Conservation (phyloP, 2,797 vertebrate genomes). For the Dendrocincla fuliginosa region DNA sequence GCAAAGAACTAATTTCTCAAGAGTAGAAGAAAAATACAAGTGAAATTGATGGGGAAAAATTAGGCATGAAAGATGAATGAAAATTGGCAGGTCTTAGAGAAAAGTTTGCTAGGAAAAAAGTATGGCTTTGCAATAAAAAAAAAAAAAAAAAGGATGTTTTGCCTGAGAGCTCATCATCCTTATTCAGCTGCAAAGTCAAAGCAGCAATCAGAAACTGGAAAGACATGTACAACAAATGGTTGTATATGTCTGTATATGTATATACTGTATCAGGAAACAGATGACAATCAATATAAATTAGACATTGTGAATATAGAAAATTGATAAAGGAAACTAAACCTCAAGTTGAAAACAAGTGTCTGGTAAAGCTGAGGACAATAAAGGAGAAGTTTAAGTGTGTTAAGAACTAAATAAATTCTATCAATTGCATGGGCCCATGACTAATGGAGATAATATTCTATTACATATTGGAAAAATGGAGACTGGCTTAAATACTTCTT, state of each 20-base stretch:
- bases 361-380: not conserved
- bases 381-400: not conserved
- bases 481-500: not conserved
- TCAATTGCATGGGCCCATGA: not conserved
- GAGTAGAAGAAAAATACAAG: slow-evolving; percentile 32
- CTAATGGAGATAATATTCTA: not conserved
- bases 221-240: not conserved
- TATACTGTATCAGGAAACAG: not conserved
- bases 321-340: not conserved
- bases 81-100: slow-evolving; percentile 32
- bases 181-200: slow-evolving; percentile 51
- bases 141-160: not conserved
- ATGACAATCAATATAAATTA: slow-evolving; percentile 21
- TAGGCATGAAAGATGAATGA: slow-evolving; percentile 23
- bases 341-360: not conserved
- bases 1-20: slow-evolving; percentile 47
- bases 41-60: slow-evolving; percentile 6
- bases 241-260: not conserved
- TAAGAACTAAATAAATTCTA: not conserved
- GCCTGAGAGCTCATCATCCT: slow-evolving; percentile 38
- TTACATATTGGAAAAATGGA: not conserved
- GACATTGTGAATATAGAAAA: not conserved
- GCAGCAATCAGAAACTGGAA: slow-evolving; percentile 41
- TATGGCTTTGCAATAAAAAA: slow-evolving; percentile 28
- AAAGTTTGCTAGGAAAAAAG: not conserved